Evolutionary conservation across 92 coral and sea anemone species (phyloP).

Genomic region (Micromussa lordhowensis): DNA sequence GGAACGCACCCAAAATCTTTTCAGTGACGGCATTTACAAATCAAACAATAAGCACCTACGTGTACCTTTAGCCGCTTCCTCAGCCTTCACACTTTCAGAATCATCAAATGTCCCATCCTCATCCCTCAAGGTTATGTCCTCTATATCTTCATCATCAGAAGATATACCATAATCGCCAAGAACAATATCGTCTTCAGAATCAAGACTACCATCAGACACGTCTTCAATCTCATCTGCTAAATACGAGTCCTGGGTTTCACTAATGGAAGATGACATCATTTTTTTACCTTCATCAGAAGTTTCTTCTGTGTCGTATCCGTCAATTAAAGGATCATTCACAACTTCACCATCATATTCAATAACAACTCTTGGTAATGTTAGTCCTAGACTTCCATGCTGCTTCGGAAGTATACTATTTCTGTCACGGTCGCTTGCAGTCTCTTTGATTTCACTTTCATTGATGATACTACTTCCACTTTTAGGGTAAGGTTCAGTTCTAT

Average conservation of each 20-base stretch:
- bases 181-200: slow-evolving; percentile 4
- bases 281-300: slow-evolving; percentile 3
- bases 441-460: neutral
- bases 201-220: slow-evolving; percentile 16
- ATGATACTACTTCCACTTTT: neutral
- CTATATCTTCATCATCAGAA: slow-evolving; percentile 24
- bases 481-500: neutral
- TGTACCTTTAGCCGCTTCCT: slow-evolving; percentile 21
- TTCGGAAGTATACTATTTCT: neutral
- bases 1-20: neutral
- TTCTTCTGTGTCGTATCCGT: slow-evolving; percentile 37
- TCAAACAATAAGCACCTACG: neutral
- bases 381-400: neutral
- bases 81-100: slow-evolving; percentile 19
- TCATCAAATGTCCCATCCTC: slow-evolving; percentile 41
- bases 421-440: neutral
- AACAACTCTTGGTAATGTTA: slow-evolving; percentile 49
- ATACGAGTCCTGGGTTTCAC: neutral
- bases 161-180: neutral
- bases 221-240: neutral
- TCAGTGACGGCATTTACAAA: neutral
- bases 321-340: slow-evolving; percentile 31
- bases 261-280: slow-evolving; percentile 4
- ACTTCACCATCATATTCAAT: slow-evolving; percentile 62
- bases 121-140: slow-evolving; percentile 2